Percentiles rank a stretch among this genome's conserved stretches.
Conservation (phyloP, 1,140 invertebrate species). For the Zaprionus davidi region DNA sequence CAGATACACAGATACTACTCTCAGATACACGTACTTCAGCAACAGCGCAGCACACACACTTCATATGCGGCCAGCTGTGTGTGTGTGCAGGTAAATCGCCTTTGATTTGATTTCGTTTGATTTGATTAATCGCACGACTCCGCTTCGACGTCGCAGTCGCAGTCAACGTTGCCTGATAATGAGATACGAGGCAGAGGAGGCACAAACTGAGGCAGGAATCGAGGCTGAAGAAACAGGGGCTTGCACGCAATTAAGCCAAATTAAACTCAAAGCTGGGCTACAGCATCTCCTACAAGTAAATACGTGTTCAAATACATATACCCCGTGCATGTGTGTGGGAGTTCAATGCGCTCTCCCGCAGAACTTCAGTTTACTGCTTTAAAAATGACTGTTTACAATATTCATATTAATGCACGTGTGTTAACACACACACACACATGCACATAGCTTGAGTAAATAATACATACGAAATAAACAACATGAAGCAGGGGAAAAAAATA, state of each 20-base stretch:
- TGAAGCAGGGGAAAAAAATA: conserved; percentile 53
- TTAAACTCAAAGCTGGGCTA: conserved; percentile 50
- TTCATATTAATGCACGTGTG: conserved; percentile 75
- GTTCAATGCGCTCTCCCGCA: conserved; percentile 56
- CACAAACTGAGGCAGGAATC: conserved; percentile 4
- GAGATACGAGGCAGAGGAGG: conserved; percentile 51
- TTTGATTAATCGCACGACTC: conserved; percentile 78
- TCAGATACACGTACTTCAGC: conserved; percentile 31
- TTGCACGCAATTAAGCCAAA: conserved; percentile 77
- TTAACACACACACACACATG: conserved; percentile 51
- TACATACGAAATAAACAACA: conserved; percentile 53
- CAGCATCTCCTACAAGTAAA: conserved; percentile 43
- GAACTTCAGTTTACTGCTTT: conserved; percentile 72
- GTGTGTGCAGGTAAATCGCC: conserved; percentile 75
- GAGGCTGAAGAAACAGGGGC: conserved; percentile 21
- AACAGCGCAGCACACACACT: conserved; percentile 11
- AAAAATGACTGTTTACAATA: conserved; percentile 70
- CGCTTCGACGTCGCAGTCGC: conserved; percentile 15
- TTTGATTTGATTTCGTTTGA: conserved; percentile 82
- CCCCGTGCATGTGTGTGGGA: neutral
- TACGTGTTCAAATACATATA: conserved; percentile 41
- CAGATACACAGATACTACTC: conserved; percentile 26
- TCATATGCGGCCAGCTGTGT: conserved; percentile 32
- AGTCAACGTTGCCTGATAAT: conserved; percentile 60
- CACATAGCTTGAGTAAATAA: conserved; percentile 39